Conservation (phyloP, 2,888 invertebrate species). For the Dasypogon diadema region DNA sequence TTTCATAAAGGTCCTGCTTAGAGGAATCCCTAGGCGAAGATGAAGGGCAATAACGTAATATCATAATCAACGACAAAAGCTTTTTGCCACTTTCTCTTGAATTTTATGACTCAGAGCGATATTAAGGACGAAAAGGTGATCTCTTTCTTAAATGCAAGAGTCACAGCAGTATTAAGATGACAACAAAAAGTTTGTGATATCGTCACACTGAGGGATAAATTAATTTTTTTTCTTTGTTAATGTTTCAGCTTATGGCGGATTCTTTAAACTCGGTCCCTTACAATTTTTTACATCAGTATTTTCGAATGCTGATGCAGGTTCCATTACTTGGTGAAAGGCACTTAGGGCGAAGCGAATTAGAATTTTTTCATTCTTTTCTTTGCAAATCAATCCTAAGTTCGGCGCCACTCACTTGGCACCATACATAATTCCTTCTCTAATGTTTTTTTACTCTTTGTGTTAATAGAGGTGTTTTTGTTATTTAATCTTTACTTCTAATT, state of each 20-base stretch:
- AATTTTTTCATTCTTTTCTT: not conserved
- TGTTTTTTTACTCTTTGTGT: too few species aligned
- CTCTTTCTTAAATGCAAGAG: conserved; percentile 19
- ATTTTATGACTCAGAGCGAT: conserved; percentile 25
- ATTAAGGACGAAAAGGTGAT: conserved; percentile 44
- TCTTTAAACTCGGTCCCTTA: too few species aligned
- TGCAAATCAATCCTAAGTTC: too few species aligned
- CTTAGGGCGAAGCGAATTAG: too few species aligned
- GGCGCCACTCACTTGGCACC: too few species aligned
- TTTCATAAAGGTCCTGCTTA: not conserved
- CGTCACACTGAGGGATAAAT: conserved; percentile 35
- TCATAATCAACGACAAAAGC: conserved; percentile 45
- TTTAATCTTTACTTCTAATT: too few species aligned
- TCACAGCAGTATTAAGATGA: conserved; percentile 15
- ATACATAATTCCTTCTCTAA: too few species aligned
- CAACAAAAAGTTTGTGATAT: conserved; percentile 34
- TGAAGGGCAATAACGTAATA: conserved; percentile 37
- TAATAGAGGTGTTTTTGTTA: too few species aligned
- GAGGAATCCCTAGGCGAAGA: conserved; percentile 26
- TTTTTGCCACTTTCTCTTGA: conserved; percentile 26
- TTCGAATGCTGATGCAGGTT: not conserved
- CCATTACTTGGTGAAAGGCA: too few species aligned
- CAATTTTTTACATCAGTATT: not conserved
- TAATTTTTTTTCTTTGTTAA: conserved; percentile 36
- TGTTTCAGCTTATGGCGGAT: not conserved